phyloP scores from a whole-genome alignment of 2,888 invertebrate species.

The Aquatica leii region DNA sequence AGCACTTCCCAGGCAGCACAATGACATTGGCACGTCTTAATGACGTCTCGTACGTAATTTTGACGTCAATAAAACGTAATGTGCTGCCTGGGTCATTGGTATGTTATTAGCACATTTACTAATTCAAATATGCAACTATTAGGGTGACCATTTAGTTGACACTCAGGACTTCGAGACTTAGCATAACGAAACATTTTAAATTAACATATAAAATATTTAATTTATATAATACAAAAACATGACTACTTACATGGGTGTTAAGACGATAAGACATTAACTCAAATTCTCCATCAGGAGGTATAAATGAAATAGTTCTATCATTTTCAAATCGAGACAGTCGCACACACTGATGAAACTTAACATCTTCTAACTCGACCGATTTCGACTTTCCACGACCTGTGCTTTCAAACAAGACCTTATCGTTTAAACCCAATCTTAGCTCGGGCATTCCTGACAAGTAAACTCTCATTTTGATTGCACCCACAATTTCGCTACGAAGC shows the following conservation, averaged over 20 bases:
- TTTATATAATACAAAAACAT: background rate
- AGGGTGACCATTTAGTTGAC: too few species aligned
- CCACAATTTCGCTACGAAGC: conserved; percentile 96
- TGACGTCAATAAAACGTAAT: too few species aligned
- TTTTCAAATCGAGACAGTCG: conserved; percentile 96
- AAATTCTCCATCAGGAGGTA: conserved; percentile 99
- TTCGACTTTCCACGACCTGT: conserved; percentile 97
- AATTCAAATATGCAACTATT: too few species aligned
- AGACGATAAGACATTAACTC: conserved; percentile 98
- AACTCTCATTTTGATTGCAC: conserved; percentile 98
- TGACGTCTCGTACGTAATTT: too few species aligned
- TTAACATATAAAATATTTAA: conserved; percentile 1
- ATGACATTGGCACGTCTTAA: too few species aligned
- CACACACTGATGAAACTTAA: conserved; percentile 99
- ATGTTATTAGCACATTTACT: too few species aligned
- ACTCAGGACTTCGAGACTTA: too few species aligned
- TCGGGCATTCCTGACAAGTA: conserved; percentile 99
- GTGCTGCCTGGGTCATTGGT: too few species aligned
- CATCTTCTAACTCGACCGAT: conserved; percentile 97
- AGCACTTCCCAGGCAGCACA: too few species aligned
- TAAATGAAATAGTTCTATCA: conserved; percentile 97
- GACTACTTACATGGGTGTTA: conserved; percentile 80
- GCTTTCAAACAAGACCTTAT: conserved; percentile 97
- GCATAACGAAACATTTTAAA: too few species aligned
- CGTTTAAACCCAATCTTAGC: conserved; percentile 92